Conservation (phyloP, 2,888 invertebrate genomes). For the Mythimna vitellina region DNA sequence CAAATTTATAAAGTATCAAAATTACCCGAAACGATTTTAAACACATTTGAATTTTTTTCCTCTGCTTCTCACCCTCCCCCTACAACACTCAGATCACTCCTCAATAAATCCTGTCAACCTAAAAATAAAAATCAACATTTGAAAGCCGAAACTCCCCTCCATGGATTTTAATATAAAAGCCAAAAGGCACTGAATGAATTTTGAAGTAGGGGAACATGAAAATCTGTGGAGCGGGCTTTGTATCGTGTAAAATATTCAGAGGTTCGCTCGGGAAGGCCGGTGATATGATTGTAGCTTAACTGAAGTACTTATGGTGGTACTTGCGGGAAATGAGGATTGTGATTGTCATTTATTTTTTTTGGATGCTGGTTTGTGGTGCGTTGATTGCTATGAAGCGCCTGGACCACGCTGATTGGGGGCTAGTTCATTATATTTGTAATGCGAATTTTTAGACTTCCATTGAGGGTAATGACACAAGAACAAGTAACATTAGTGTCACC, state of each 20-base stretch:
- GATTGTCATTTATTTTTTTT: conserved; percentile 40
- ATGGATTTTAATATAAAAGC: conserved; percentile 55
- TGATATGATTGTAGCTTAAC: conserved; percentile 49
- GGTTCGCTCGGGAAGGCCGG: conserved; percentile 2
- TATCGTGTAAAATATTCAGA: conserved; percentile 54
- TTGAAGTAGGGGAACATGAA: conserved; percentile 55
- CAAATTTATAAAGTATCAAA: too few species aligned
- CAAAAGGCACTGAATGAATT: conserved; percentile 55
- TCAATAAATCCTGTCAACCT: conserved; percentile 19
- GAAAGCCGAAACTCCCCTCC: conserved; percentile 39
- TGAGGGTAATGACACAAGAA: too few species aligned
- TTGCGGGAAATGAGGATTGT: conserved; percentile 45
- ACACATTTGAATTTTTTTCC: too few species aligned
- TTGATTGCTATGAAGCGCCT: not conserved
- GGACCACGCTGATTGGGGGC: too few species aligned
- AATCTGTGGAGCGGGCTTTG: conserved; percentile 53
- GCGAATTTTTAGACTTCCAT: too few species aligned
- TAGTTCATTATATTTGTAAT: too few species aligned
- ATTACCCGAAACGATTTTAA: too few species aligned
- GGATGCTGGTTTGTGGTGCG: not conserved
- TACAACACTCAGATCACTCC: not conserved
- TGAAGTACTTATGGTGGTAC: conserved; percentile 40
- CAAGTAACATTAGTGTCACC: too few species aligned
- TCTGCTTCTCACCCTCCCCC: not conserved
- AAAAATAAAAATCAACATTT: conserved; percentile 39